Evolutionary conservation across 1,140 invertebrate species (phyloP).

Genomic region (Trachymyrmex cornetzi): DNA sequence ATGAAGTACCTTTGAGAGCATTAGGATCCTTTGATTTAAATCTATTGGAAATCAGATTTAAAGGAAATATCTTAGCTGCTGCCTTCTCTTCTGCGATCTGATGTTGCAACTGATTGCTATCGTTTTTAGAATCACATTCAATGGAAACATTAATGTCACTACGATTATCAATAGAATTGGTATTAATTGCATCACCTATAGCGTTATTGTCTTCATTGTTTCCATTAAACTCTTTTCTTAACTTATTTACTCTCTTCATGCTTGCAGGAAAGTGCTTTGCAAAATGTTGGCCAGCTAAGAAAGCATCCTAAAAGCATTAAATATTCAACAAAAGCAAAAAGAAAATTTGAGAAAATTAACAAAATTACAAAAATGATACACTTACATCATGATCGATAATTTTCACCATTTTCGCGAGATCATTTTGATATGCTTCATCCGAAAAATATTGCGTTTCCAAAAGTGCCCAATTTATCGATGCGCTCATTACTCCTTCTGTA

Average conservation of each 20-base stretch:
- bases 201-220: constrained; percentile 54
- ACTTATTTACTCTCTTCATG: constrained; percentile 82
- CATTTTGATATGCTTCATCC: constrained; percentile 93
- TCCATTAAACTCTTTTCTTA: constrained; percentile 76
- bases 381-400: constrained; percentile 88
- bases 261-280: constrained; percentile 91
- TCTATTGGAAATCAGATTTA: constrained; percentile 82
- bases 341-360: not conserved
- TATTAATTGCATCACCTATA: constrained; percentile 40
- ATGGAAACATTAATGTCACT: constrained; percentile 40
- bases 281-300: constrained; percentile 93
- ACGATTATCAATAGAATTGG: constrained; percentile 29
- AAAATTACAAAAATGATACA: constrained; percentile 21
- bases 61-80: constrained; percentile 83
- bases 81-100: constrained; percentile 80
- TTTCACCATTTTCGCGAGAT: constrained; percentile 94
- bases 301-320: constrained; percentile 88
- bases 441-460: constrained; percentile 96
- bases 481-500: constrained; percentile 97
- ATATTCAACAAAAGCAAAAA: not conserved
- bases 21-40: constrained; percentile 81
- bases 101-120: constrained; percentile 60
- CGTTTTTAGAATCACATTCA: constrained; percentile 3
- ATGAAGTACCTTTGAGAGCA: constrained; percentile 77
- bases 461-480: constrained; percentile 97